phyloP scores from a whole-genome alignment of 2,113 vertebrate species.

The Brienomyrus longianalis region DNA sequence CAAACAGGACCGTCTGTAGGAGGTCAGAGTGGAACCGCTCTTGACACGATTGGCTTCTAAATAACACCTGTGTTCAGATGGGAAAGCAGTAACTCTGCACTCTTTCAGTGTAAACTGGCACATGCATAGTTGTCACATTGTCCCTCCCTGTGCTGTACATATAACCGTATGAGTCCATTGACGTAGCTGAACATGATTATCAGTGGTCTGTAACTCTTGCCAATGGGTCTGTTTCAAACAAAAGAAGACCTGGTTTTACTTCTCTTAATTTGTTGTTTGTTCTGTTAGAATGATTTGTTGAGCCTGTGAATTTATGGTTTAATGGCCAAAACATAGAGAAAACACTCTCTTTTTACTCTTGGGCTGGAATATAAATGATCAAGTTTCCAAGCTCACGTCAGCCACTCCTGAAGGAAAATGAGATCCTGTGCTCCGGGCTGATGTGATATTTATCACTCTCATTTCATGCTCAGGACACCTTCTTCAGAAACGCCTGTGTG shows the following conservation, averaged over 20 bases:
- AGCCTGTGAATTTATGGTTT: neutral
- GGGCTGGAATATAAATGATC: conserved; percentile 53
- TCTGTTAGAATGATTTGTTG: neutral
- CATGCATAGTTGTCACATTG: neutral
- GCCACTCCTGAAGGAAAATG: conserved; percentile 57
- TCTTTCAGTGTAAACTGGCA: neutral
- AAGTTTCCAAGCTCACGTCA: conserved; percentile 38
- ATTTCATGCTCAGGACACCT: conserved; percentile 50
- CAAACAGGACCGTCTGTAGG: neutral
- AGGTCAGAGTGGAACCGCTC: neutral
- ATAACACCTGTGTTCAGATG: neutral
- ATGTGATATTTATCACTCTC: conserved; percentile 56
- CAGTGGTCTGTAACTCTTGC: neutral
- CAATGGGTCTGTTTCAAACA: neutral
- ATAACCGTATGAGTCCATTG: neutral
- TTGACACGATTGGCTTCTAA: neutral
- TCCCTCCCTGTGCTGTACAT: neutral
- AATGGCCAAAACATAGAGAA: neutral
- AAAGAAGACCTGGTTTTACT: neutral
- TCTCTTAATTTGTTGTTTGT: neutral
- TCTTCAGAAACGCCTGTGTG: conserved; percentile 46
- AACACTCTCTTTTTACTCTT: conserved; percentile 40
- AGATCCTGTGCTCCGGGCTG: conserved; percentile 53
- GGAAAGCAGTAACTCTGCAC: neutral
- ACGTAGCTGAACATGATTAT: neutral